Evolutionary conservation across 2,113 vertebrate genomes (phyloP).

Genomic region (Paedocypris sp.): DNA sequence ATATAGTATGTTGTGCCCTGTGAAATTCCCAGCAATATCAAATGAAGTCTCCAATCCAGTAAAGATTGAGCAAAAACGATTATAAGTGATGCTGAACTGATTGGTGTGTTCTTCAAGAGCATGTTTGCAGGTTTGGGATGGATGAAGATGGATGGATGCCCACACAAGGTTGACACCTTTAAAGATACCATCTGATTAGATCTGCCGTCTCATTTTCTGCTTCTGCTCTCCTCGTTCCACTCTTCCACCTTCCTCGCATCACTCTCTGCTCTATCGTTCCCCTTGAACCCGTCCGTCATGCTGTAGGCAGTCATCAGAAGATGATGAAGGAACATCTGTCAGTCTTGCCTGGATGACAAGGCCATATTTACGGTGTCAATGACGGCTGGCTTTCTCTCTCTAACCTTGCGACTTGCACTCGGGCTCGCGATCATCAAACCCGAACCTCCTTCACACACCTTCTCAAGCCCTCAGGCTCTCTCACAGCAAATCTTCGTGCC

Average conservation of each 20-base stretch:
- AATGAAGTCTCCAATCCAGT: too few species aligned
- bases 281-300: constrained; percentile 21
- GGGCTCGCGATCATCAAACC: not conserved
- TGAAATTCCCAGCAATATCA: too few species aligned
- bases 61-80: too few species aligned
- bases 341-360: constrained; percentile 16
- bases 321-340: constrained; percentile 10
- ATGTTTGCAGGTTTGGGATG: not conserved
- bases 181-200: not conserved
- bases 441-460: not conserved
- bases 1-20: too few species aligned
- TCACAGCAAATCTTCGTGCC: not conserved
- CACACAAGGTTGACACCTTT: not conserved
- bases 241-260: not conserved
- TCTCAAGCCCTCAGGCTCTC: not conserved
- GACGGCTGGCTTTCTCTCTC: constrained; percentile 3
- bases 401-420: not conserved
- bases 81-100: too few species aligned
- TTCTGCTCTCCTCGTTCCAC: not conserved
- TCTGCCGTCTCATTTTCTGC: constrained; percentile 3
- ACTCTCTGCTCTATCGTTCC: not conserved
- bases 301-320: constrained; percentile 2
- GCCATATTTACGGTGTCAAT: constrained; percentile 8
- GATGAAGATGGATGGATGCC: too few species aligned
- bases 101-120: too few species aligned